Base-by-base conservation (phyloP, 2,797 vertebrate species). In the Buphagus erythrorhynchus region DNA sequence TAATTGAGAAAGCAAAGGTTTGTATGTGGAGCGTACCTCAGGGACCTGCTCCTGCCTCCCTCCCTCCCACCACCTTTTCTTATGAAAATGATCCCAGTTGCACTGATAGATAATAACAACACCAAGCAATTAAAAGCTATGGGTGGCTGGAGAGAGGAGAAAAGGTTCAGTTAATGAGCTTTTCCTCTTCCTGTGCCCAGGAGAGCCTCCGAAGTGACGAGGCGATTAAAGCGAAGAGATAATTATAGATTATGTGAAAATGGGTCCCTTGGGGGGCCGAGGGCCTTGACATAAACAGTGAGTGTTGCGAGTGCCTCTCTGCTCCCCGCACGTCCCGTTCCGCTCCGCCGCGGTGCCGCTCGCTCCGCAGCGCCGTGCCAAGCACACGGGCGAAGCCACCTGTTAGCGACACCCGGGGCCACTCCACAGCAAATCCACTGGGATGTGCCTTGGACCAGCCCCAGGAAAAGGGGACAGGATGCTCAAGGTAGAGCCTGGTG, bases 91-190 rank as follows among this genome's bases (percentile, higher is more conserved):
- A 98, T 98, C 98, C 97, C 98, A 97, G 95, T 98, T 98, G 98
- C 98, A 98, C 98, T 98, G 97, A 97, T 98, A 98, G 98, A 99
- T 99, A 99, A 99, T 99, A 98, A 98, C 98, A 98, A 98, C 98
- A 98, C 98, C 98, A 99, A 99, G 99, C 98, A 99, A 99, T 99
- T 99, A 99, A 99, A 99, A 98, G 98, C 98, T 94, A 98, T 97
- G 97, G 98, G 98, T 98, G 98, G 98, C 98, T 98, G 98, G 98
- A 98, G 98, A 98, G 98, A 98, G 98, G 98, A 98, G 99, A 99
- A 99, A 98, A 98, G 98, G 97, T 98, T 98, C 99, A 99, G 98
- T 98, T 99, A 99, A 99, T 99, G 99, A 99, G 99, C 99, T 99
- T 99, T 99, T 98, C 98, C 98, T 98, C 97, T 98, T 98, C 96